Conservation (phyloP, 2,113 vertebrate genomes). For the Gracilinanus agilis region DNA sequence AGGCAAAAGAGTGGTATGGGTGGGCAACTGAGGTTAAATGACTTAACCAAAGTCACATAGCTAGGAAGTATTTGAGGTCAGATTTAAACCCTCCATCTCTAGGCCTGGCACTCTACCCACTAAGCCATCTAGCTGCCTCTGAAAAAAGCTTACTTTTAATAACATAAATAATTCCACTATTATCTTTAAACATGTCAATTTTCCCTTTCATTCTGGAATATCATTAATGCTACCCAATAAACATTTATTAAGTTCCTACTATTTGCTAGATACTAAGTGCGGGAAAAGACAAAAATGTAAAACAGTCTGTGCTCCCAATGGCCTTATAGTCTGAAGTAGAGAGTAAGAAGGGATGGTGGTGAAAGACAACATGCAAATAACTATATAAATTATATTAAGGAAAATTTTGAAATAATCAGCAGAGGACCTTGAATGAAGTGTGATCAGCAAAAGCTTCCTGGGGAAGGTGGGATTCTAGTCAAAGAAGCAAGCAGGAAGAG, state of each 20-base stretch:
- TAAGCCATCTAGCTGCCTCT: too few relatives aligned
- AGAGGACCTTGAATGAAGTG: not conserved
- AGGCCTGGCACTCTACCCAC: too few relatives aligned
- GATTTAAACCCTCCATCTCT: too few relatives aligned
- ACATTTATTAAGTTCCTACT: not conserved
- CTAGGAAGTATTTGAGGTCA: too few relatives aligned
- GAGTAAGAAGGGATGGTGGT: too few relatives aligned
- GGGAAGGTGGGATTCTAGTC: not conserved
- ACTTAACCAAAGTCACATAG: too few relatives aligned
- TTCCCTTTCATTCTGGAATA: slow-evolving; percentile 16
- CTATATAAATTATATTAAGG: not conserved
- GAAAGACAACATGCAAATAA: not conserved
- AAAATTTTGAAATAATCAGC: not conserved
- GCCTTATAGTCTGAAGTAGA: not conserved
- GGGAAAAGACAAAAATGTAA: not conserved
- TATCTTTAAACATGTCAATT: slow-evolving; percentile 26
- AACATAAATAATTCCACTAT: slow-evolving; percentile 17
- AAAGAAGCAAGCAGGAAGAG: not conserved
- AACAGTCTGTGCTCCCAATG: not conserved
- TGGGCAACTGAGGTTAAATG: too few relatives aligned
- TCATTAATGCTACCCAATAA: slow-evolving; percentile 28
- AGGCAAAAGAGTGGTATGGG: too few relatives aligned
- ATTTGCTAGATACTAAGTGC: not conserved
- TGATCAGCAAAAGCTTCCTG: not conserved
- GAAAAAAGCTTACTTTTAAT: not conserved